Evolutionary conservation across 2,797 vertebrate genomes (phyloP), one percentile per base, ranked within the genome.

Genomic region (Pseudomugil gertrudae): DNA sequence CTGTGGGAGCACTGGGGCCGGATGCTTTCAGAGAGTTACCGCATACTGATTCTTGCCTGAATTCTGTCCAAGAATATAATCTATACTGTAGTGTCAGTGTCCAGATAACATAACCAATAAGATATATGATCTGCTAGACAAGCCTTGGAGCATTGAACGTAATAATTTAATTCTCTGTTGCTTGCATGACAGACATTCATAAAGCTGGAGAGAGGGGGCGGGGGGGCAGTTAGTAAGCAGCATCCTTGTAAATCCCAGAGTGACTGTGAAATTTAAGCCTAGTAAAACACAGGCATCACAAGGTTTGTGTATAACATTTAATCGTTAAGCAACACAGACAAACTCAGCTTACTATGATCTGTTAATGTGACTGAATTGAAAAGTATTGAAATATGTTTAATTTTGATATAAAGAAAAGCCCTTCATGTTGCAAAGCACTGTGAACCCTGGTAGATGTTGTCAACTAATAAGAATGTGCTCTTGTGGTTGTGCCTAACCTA

Each of bases 391-490:
- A 57, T 70, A 6, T 53, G 32, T 62, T 53, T 70, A 36, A 57
- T 54, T 80, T 70, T 65, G 19, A 69, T 63, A 63, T 63, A 45
- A 57, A 64, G 26, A 69, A 71, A 78, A 35, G 19, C 24, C 9
- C 11, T 62, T 30, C 30, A 32, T 74, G 52, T 66, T 77, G 52
- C 24, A 57, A 9, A 43, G 13, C 32, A 24, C 8, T 27, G 48
- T 9, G 17, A 51, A 53, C 74, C 50, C 13, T 72, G 52, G 27
- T 52, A 57, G 26, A 36, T 79, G 67, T 52, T 76, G 63, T 70
- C 68, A 71, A 51, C 69, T 72, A 73, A 64, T 63, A 79, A 75
- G 56, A 72, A 78, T 84, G 76, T 78, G 63, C 33, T 79, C 21
- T 53, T 71, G 50, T 69, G 62, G 63, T 38, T 51, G 66, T 47